Evolutionary conservation across 2,113 vertebrate species (phyloP), one percentile per base, ranked within the genome.

Genomic region (Microtus pennsylvanicus): DNA sequence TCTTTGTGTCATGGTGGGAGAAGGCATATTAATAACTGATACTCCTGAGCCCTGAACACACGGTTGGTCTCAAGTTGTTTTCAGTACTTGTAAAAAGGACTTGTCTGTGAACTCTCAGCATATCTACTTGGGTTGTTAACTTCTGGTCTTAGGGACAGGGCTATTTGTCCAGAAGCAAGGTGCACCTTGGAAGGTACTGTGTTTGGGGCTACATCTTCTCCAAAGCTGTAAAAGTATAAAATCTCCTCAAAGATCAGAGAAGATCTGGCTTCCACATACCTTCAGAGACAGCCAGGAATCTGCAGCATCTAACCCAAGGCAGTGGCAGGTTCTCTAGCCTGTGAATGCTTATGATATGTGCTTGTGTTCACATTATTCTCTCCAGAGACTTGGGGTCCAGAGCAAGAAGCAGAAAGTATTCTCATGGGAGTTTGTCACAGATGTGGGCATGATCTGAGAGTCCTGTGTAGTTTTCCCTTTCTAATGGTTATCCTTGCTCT

Each of bases 301-400:
- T 8, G 0, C 0, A 33, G 19, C 16, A 38, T 24, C 7, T 6
- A 30, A 26, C 5, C n/a, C 9, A 2, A 61, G 9, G 80, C 81
- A 24, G 11, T 2, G 14, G 7, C 63, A 19, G 75, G 1, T 28
- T 52, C 21, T 85, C 19, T 0, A 0, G 8, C 7, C 14, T 22
- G 26, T 55, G 70, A 5, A 1, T 4, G 5, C 5, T 33, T 10
- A 0, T 5, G 55, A 0, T 1, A 1, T 30, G 13, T 7, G 0
- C 5, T 45, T 11, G 3, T 4, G 3, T 74, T 10, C 24, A 19
- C 19, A 5, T 5, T 55, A 47, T 42, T 38, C 22, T 52, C 35
- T 45, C 10, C 24, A 58, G 21, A 81, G 5, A 38, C n/a, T 9
- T 11, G 19, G 19, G 10, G 14, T 77, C 1, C 24, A 45, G 61